Base-by-base conservation (phyloP, 2,888 invertebrate genomes). In the Rhopalosiphum nymphaeae region DNA sequence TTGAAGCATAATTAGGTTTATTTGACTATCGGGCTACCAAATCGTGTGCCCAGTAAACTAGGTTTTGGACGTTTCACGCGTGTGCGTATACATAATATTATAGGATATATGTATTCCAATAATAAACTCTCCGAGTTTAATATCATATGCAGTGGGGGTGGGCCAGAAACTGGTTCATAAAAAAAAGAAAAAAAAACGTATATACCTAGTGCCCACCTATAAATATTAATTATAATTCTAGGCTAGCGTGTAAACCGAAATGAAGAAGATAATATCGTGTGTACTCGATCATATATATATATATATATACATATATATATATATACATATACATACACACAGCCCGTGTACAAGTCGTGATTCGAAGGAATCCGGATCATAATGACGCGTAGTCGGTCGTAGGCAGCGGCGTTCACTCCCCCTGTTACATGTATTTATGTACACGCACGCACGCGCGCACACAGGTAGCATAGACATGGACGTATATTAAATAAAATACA, bases 351-450 rank as follows among this genome's bases (percentile, higher is more conserved):
- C 86, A 29, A 44, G 91, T 91, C 85, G 86, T 57, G 91, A 91
- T 92, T 61, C 92, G 46, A 49, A 86, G 49, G 92, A 91, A 91
- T 91, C 84, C 85, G n/a, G 85, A 85, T 86, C 85, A 25, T 78
- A 78, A 78, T n/a, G 53, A 53, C 53, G n/a, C 53, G n/a, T 26
- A 36, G 56, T 61, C 49, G 57, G 67, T 49, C 61, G 29, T 46
- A 26, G 57, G 57, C 57, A 57, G 89, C 26, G 29, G 21, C 7
- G 46, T 29, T 29, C 49, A 87, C 44, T 42, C 26, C 85, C 25
- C 85, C 9, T 21, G 53, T 53, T 29, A 61, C 29, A 61, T 61
- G 10, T 25, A 36, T n/a, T 4, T n/a, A 5, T 29, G 4, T 29
- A 87, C 3, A 1, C 46, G n/a, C n/a, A 49, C 49, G 2, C 61